phyloP scores from a whole-genome alignment of 2,888 invertebrate species.

The Eupithecia tripunctaria region DNA sequence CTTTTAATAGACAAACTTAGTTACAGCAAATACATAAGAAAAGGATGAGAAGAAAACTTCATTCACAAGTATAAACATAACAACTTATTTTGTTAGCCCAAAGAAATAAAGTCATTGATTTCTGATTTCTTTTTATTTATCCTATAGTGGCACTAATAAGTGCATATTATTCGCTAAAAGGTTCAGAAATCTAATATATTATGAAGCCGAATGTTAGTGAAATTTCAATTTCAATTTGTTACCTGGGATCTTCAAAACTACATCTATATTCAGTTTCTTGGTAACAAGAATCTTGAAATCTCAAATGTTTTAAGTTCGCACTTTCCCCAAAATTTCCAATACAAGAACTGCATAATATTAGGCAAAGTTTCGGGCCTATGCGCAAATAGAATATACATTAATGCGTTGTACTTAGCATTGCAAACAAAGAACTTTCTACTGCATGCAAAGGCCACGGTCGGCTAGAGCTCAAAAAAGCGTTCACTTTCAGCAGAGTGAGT shows the following conservation, averaged over 20 bases:
- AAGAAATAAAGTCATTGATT: too few species aligned
- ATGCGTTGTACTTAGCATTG: conserved; percentile 39
- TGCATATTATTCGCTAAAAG: not conserved
- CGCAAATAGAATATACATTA: conserved; percentile 36
- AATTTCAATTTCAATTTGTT: too few species aligned
- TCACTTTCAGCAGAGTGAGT: not conserved
- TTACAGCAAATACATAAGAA: not conserved
- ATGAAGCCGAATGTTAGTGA: too few species aligned
- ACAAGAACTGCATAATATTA: conserved; percentile 44
- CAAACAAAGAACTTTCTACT: conserved; percentile 70
- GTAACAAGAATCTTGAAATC: not conserved
- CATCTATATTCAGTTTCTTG: not conserved
- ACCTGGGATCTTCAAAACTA: too few species aligned
- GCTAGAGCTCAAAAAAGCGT: conserved; percentile 24
- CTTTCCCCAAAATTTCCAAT: conserved; percentile 36
- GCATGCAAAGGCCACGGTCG: conserved; percentile 54
- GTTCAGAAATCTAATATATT: not conserved
- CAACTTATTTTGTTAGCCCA: too few species aligned
- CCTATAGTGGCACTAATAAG: not conserved
- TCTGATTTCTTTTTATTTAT: too few species aligned
- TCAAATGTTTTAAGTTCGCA: conserved; percentile 4
- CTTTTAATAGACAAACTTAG: not conserved
- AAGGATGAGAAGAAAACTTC: too few species aligned
- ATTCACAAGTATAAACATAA: too few species aligned
- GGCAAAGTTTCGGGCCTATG: conserved; percentile 31